phyloP scores from a whole-genome alignment of 2,797 vertebrate species.

The Chrysolophus pictus region DNA sequence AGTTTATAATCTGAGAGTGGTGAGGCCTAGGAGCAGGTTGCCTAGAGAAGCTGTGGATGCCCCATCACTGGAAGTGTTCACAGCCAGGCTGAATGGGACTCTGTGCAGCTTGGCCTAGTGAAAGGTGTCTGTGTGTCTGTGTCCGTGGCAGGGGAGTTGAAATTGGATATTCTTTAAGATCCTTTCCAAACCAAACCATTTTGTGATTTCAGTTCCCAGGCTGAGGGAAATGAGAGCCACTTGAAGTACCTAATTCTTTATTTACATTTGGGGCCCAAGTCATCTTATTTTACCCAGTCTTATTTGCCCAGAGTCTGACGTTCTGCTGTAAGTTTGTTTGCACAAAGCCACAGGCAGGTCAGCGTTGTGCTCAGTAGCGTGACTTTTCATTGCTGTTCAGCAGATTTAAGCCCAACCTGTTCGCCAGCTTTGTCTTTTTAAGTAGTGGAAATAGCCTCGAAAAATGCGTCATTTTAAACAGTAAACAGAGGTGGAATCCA shows the following conservation, averaged over 20 bases:
- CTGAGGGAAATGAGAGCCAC: fast-evolving
- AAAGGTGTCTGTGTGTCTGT: neutral
- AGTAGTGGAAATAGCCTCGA: neutral
- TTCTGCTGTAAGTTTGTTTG: neutral
- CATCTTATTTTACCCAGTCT: neutral
- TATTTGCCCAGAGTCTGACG: neutral
- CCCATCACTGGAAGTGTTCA: neutral
- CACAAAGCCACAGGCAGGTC: neutral
- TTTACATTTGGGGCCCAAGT: neutral
- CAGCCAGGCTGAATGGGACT: neutral
- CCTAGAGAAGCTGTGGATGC: neutral
- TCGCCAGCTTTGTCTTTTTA: neutral
- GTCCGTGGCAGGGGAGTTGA: neutral
- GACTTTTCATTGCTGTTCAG: fast-evolving
- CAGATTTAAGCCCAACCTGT: neutral
- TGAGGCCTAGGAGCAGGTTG: neutral
- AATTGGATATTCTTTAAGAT: neutral
- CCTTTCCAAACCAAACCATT: neutral
- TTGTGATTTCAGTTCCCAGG: neutral
- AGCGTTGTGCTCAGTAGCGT: neutral
- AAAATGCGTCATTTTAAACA: neutral
- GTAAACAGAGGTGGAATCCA: neutral
- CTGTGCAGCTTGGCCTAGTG: neutral
- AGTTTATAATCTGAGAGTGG: neutral
- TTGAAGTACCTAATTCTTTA: neutral